Conservation (phyloP, 2,888 invertebrate genomes). For the Petrophora chlorosata region DNA sequence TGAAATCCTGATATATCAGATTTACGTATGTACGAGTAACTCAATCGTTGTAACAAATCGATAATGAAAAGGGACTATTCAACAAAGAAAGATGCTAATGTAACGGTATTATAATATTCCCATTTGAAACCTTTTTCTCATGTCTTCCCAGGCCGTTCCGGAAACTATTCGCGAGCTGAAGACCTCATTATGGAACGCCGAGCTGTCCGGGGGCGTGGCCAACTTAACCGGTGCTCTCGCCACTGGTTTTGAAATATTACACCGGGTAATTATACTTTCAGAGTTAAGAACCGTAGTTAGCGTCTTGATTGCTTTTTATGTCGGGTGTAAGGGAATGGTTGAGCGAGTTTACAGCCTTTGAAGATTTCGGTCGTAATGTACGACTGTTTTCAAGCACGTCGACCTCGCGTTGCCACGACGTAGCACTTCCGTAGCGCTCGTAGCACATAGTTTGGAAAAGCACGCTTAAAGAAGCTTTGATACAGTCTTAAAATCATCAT, state of each 20-base stretch:
- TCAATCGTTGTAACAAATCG: no score
- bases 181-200: constrained; percentile 88
- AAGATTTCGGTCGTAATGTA: neutral
- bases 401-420: no score
- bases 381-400: no score
- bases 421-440: no score
- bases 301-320: constrained; percentile 33
- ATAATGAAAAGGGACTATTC: no score
- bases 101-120: constrained; percentile 2
- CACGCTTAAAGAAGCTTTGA: neutral
- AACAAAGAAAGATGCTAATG: constrained; percentile 8
- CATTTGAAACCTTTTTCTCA: constrained; percentile 12
- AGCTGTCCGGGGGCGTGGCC: constrained; percentile 89
- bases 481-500: neutral
- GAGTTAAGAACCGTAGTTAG: constrained; percentile 35
- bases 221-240: constrained; percentile 97
- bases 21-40: no score
- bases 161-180: constrained; percentile 93
- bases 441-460: neutral
- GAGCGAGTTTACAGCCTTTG: neutral
- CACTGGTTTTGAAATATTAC: constrained; percentile 95
- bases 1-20: no score
- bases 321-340: constrained; percentile 6
- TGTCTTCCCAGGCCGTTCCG: constrained; percentile 86
- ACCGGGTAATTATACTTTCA: constrained; percentile 85